Evolutionary conservation across 2,113 vertebrate genomes (phyloP), one percentile per base, ranked within the genome.

Genomic region (Myiozetetes cayanensis): DNA sequence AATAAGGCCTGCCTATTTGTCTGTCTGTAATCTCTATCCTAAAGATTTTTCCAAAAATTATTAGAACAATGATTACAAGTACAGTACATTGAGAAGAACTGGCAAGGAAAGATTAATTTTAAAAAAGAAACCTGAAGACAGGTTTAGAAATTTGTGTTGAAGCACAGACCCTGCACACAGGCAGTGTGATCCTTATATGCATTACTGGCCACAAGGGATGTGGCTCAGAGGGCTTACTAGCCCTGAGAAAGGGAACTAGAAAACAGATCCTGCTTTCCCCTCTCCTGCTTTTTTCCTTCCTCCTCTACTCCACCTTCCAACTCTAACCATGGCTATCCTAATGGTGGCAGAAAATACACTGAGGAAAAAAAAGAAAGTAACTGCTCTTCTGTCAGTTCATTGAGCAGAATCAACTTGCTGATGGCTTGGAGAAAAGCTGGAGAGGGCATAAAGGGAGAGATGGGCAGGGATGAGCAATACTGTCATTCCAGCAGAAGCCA

Each of bases 391-490:
- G 7, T 71, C 47, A 67, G 39, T 55, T 87, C 10, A 44, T 30
- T 31, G 35, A 70, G 19, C 6, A 62, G 25, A 62, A 77, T 46
- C 6, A 12, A 3, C 13, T 46, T 81, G 56, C 33, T 63, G 28
- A 37, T 53, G 68, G 7, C n/a, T 83, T 71, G 28, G 21, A 70
- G 63, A n/a, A 86, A 68, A 86, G 37, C 12, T 93, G 35, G 15
- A 89, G 28, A 73, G 15, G 8, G 15, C 37, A 50, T 17, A 49
- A 20, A 4, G 21, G 27, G 61, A 76, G 30, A 27, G 6, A 59
- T 9, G 17, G 23, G 4, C 23, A 81, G 43, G 28, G 13, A 46
- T 0, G 0, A 87, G 12, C 2, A 2, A 16, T 7, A 33, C 10
- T 18, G 21, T 41, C 41, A 30, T 14, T 80, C 70, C 3, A 3